Evolutionary conservation across 2,797 vertebrate species (phyloP), one percentile per base, ranked within the genome.

Genomic region (Argyrosomus regius): DNA sequence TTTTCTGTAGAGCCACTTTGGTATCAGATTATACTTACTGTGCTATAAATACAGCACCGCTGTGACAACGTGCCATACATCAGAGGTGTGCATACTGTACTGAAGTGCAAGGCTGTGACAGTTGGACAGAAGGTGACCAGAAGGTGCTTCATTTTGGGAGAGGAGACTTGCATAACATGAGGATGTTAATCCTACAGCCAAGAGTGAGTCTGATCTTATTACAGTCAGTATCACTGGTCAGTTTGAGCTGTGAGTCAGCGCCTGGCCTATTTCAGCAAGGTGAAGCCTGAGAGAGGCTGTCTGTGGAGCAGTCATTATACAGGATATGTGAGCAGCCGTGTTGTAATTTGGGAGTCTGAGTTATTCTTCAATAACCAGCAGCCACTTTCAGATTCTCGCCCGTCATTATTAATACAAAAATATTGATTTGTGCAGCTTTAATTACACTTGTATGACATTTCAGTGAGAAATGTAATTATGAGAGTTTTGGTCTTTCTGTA

Each of bases 131-230:
- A 72, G 72, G 63, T 68, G 72, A 83, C 61, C 65, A 63, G 41
- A 49, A 72, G 80, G 80, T 72, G 66, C 59, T 75, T 58, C 49
- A 53, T 67, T 91, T 87, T 58, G 59, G 78, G 50, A 82, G 54
- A 72, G 66, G 60, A 59, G 56, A 59, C 71, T 81, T 91, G 66
- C 72, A 80, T 74, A 86, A 80, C 58, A 22, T 41, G 43, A 78
- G 74, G 68, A 80, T 71, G 79, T 72, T 81, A 79, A 84, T 87
- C 83, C 73, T 43, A 18, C 66, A 68, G 66, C 72, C 77, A 77
- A 75, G 79, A 84, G 59, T 80, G 80, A 84, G 70, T 87, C 81
- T 80, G 81, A 81, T 86, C 84, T 84, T 62, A 82, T 90, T 89
- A 80, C 63, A 65, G 78, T 88, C 84, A 68, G 83, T 80, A 85